phyloP scores from a whole-genome alignment of 2,113 vertebrate species.

The Pardalotus punctatus region DNA sequence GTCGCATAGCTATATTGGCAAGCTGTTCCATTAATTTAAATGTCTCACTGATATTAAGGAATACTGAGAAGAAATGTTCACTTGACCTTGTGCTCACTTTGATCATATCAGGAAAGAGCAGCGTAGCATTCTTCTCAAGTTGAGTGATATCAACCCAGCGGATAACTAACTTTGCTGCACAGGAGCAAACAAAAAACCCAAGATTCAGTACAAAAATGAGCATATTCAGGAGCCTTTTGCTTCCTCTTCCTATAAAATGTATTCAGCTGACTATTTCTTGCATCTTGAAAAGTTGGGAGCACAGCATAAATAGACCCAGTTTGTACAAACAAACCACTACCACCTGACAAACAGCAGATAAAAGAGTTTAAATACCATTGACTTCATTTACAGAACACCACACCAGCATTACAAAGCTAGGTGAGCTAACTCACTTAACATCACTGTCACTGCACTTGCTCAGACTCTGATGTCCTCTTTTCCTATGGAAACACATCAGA shows the following conservation, averaged over 20 bases:
- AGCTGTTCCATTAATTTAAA: slow-evolving; percentile 98
- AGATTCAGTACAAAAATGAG: background rate
- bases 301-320: background rate
- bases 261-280: background rate
- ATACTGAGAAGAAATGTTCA: slow-evolving; percentile 94
- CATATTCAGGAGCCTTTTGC: background rate
- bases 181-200: background rate
- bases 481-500: background rate
- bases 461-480: background rate
- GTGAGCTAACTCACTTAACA: background rate
- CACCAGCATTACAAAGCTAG: background rate
- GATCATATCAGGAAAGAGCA: slow-evolving; percentile 91
- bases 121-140: slow-evolving; percentile 91
- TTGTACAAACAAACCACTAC: background rate
- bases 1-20: slow-evolving; percentile 97
- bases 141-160: slow-evolving; percentile 98
- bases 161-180: slow-evolving; percentile 90
- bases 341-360: background rate
- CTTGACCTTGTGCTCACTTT: slow-evolving; percentile 91
- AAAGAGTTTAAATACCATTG: background rate
- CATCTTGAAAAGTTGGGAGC: background rate
- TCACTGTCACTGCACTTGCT: background rate
- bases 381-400: background rate
- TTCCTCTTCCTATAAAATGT: background rate
- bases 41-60: slow-evolving; percentile 96